phyloP scores from a whole-genome alignment of 2,888 invertebrate species.

The Cynaeus angustus region DNA sequence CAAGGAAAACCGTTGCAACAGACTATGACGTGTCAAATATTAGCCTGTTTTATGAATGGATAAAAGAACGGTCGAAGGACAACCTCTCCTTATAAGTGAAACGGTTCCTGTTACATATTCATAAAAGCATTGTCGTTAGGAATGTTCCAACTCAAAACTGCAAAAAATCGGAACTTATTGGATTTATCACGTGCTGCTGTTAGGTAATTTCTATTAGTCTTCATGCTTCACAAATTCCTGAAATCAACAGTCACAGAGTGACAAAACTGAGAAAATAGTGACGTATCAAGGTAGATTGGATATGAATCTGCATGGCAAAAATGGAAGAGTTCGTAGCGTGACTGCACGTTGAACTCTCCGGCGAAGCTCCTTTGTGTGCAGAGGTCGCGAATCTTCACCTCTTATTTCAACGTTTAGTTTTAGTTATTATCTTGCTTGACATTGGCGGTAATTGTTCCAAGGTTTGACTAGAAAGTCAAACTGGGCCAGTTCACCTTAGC shows the following conservation, averaged over 20 bases:
- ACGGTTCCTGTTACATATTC: constrained; percentile 49
- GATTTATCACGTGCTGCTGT: constrained; percentile 6
- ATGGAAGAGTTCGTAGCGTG: constrained; percentile 39
- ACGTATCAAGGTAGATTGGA: no score
- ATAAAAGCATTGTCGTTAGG: constrained; percentile 36
- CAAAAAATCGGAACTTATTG: not conserved
- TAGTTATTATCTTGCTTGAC: no score
- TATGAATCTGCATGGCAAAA: no score
- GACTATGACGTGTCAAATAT: constrained; percentile 51
- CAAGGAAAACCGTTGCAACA: constrained; percentile 47
- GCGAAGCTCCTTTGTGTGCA: constrained; percentile 50
- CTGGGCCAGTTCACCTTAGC: no score
- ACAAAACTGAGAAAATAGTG: no score
- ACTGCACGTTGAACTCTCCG: constrained; percentile 52
- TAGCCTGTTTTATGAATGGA: constrained; percentile 52
- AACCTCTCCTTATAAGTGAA: constrained; percentile 46
- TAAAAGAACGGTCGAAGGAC: constrained; percentile 53
- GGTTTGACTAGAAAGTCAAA: no score
- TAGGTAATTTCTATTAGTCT: constrained; percentile 7
- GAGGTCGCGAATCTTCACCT: constrained; percentile 27
- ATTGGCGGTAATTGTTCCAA: no score
- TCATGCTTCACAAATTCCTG: constrained; percentile 3
- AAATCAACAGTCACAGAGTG: constrained; percentile 22
- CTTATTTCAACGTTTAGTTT: not conserved
- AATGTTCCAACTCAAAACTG: constrained; percentile 20